Evolutionary conservation across 2,113 vertebrate species (phyloP), one percentile per base, ranked within the genome.

Genomic region (Indicator indicator): DNA sequence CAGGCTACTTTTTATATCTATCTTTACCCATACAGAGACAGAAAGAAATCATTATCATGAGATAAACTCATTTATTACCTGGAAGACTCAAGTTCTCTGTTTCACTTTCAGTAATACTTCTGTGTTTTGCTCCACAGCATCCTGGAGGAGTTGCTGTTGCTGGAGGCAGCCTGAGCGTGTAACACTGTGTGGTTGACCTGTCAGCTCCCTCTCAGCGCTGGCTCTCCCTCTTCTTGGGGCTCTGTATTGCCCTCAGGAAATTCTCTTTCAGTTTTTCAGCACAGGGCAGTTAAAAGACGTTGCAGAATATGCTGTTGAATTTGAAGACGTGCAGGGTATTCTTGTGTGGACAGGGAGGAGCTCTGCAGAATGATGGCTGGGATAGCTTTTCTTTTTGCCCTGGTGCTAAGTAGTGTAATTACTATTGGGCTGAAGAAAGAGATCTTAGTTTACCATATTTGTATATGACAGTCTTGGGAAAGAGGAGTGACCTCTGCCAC

Each of bases 201-300:
- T 21, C 50, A 60, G 55, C n/a, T 44, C 19, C n/a, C 7, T 2
- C 0, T n/a, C 52, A 59, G 28, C 9, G 5, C 42, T 8, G 1
- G 15, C 15, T 46, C 50, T 36, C 30, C 30, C 58, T 38, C 52
- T 55, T 50, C 30, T 42, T 32, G 30, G 11, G 20, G 7, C 16
- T 64, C 6, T 9, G 28, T 9, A n/a, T 56, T 36, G 21, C 16
- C 11, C 9, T 48, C 40, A 11, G 15, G 33, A n/a, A 81, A 42
- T 74, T 59, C 12, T 33, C 9, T 69, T 78, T 16, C 58, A 60
- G 12, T 54, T 60, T 38, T 60, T 42, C 36, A 42, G n/a, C 11
- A 10, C 60, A 60, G 76, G 23, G 26, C 44, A 26, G 18, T n/a
- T n/a, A 69, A 17, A 44, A 59, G 26, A 32, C 24, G 28, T 7